A percentile compares a stretch with the other conserved stretches of the same genome.
Evolutionary conservation across 2,797 vertebrate genomes (phyloP).

Genomic region (Sciurus carolinensis): DNA sequence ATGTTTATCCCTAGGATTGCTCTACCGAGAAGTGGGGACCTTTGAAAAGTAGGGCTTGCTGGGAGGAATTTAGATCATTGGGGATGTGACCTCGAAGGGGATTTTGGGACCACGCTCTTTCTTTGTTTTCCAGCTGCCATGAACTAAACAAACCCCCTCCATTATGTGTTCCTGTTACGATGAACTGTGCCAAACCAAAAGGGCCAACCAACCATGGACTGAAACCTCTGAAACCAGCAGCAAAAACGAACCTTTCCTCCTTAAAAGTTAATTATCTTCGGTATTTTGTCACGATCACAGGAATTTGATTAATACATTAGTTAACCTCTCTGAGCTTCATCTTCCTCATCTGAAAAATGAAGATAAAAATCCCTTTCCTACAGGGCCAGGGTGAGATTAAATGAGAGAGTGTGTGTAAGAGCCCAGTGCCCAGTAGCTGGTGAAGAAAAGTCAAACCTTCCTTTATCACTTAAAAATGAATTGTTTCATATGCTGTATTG

Average conservation of each 20-base stretch:
- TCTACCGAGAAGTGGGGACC: no score
- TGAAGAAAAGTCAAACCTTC: not conserved
- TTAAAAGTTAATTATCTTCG: not conserved
- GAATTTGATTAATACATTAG: not conserved
- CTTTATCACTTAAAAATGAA: not conserved
- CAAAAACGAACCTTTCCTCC: not conserved
- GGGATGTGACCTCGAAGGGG: not conserved
- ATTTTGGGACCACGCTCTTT: not conserved
- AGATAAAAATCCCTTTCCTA: not conserved
- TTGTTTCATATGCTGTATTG: not conserved
- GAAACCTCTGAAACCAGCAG: not conserved
- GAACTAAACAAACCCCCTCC: not conserved
- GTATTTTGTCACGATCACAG: not conserved
- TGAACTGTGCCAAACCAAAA: not conserved
- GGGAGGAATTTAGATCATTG: not conserved
- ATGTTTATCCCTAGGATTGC: not conserved
- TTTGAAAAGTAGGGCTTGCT: not conserved
- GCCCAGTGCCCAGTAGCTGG: not conserved
- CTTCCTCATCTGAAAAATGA: not conserved
- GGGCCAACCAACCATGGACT: not conserved
- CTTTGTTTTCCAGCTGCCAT: not conserved
- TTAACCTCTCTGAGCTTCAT: not conserved
- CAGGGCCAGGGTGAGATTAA: not conserved
- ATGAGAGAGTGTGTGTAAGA: not conserved
- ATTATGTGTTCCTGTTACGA: accelerated